Evolutionary conservation across 2,888 invertebrate genomes (phyloP).

Genomic region (Byasa hedistus): DNA sequence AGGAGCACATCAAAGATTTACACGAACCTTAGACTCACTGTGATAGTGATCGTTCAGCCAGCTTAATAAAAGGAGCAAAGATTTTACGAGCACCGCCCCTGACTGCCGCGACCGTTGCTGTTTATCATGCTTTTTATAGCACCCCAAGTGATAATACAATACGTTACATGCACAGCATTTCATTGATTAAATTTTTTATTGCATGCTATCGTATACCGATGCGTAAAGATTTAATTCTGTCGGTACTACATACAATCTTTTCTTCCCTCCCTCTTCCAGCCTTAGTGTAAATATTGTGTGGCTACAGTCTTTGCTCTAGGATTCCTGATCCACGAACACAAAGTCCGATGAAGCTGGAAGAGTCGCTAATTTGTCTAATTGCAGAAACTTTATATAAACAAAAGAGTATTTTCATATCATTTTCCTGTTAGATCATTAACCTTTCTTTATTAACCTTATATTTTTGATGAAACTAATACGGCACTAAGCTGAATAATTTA

Average conservation of each 20-base stretch:
- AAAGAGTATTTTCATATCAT: no score
- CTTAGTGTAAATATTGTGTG: no score
- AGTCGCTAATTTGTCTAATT: no score
- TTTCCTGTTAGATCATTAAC: no score
- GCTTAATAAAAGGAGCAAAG: conserved; percentile 59
- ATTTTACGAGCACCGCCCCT: conserved; percentile 61
- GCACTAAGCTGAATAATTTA: no score
- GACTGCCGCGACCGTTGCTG: conserved; percentile 46
- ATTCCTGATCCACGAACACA: no score
- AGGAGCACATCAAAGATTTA: conserved; percentile 54
- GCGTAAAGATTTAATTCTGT: neutral
- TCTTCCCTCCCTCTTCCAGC: neutral
- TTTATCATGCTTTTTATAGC: conserved; percentile 59
- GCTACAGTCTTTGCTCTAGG: no score
- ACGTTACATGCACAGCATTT: conserved; percentile 29
- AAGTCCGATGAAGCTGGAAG: no score
- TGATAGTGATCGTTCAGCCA: conserved; percentile 59
- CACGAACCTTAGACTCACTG: conserved; percentile 47
- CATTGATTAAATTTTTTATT: conserved; percentile 23
- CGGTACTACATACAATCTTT: neutral
- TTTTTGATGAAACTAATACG: no score
- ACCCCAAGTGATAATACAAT: conserved; percentile 37
- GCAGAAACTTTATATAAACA: no score
- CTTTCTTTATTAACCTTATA: no score
- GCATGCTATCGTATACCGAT: neutral